Conservation (phyloP, 2,113 vertebrate genomes). For the Nycticryphes semicollaris region DNA sequence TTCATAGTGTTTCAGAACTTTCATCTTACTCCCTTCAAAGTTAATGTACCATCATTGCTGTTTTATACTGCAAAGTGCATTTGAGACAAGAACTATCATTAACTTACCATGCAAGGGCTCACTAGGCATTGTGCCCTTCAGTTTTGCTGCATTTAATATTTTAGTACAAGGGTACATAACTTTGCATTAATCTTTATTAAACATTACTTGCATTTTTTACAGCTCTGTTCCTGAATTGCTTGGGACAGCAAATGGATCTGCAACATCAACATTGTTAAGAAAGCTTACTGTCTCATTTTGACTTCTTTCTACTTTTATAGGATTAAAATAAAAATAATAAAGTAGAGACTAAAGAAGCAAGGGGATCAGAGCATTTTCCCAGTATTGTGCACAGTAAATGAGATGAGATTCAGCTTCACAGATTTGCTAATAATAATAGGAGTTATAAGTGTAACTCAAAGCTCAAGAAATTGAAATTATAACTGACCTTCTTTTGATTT, state of each 20-base stretch:
- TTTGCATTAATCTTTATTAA: constrained; percentile 44
- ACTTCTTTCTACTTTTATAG: constrained; percentile 23
- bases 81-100: constrained; percentile 41
- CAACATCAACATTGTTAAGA: background rate
- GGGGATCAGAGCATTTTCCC: constrained; percentile 15
- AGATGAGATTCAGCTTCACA: constrained; percentile 30
- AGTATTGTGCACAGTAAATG: constrained; percentile 6
- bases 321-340: constrained; percentile 29
- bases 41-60: constrained; percentile 22
- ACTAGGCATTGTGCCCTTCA: background rate
- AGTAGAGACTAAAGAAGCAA: constrained; percentile 17
- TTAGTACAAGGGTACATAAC: constrained; percentile 13
- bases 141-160: constrained; percentile 36
- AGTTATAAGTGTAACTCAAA: constrained; percentile 25
- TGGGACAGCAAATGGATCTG: background rate
- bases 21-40: constrained; percentile 39
- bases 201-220: constrained; percentile 28
- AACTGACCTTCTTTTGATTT: constrained; percentile 3
- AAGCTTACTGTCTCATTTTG: background rate
- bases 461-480: constrained; percentile 21
- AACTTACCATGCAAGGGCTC: constrained; percentile 33
- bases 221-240: background rate
- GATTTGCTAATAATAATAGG: constrained; percentile 40
- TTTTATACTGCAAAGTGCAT: constrained; percentile 16
- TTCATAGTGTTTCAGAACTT: constrained; percentile 47